Conservation (phyloP, 2,797 vertebrate genomes). For the Schizopygopsis pylzovi region DNA sequence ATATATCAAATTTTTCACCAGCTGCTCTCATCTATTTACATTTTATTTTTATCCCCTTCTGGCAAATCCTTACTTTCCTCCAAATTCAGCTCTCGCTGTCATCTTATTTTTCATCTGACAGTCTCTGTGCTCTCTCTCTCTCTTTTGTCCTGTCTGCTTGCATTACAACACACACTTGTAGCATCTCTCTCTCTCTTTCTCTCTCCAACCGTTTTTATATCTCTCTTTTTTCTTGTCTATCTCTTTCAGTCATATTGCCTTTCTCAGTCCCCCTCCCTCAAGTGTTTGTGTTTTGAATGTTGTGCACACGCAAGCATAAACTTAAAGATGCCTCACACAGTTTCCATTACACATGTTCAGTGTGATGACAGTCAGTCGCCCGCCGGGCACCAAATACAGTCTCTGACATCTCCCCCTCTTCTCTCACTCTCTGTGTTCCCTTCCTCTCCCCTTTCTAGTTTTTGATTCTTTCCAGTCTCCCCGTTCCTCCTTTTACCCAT, state of each 20-base stretch:
- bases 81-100: constrained; percentile 38
- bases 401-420: constrained; percentile 57
- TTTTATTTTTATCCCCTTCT: constrained; percentile 50
- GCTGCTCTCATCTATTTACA: constrained; percentile 32
- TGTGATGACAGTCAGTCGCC: constrained; percentile 21
- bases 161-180: constrained; percentile 51
- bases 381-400: constrained; percentile 37
- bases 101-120: constrained; percentile 56
- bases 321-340: constrained; percentile 18
- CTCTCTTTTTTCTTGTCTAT: neutral
- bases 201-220: neutral
- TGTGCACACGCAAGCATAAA: constrained; percentile 38
- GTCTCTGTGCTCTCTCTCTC: constrained; percentile 14
- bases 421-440: constrained; percentile 1
- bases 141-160: constrained; percentile 43
- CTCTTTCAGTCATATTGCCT: constrained; percentile 12
- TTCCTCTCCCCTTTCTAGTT: constrained; percentile 53
- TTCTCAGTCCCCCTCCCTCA: constrained; percentile 10
- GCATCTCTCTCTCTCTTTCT: constrained; percentile 25
- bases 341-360: constrained; percentile 13
- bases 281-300: constrained; percentile 39
- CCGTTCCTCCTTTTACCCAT: constrained; percentile 52
- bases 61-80: constrained; percentile 10
- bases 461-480: constrained; percentile 45
- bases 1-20: constrained; percentile 18